Base-by-base conservation (phyloP, 2,888 invertebrate species). In the Pterostichus madidus region DNA sequence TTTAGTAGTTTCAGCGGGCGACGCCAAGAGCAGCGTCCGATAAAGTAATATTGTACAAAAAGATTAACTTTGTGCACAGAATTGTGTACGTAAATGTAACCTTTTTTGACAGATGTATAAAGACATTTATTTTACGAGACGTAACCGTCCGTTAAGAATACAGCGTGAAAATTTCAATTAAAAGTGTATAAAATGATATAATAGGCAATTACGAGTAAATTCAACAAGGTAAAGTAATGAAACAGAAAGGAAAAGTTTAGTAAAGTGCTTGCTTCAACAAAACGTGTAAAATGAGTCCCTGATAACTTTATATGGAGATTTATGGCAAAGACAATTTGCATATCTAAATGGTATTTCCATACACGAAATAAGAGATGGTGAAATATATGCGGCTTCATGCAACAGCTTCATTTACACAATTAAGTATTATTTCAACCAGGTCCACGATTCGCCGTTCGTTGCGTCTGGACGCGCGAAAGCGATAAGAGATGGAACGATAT, bases 241-340 rank as follows among this genome's bases (percentile, higher is more conserved):
- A 64, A 64, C 64, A 64, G 5, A 64, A n/a, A 64, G 24, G 31
- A 79, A 56, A 49, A 79, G 79, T 68, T 79, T 31, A 13, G 46
- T 32, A 15, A 46, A 64, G 31, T 64, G 32, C 64, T 64, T 46
- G 61, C 46, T 79, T 79, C 46, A 79, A 79, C 79, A 79, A 68
- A 79, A 79, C 79, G 64, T 56, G 56, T 52, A 77, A 79, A 79
- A 79, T 79, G 46, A 79, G 64, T 79, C 79, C 4, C 49, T 64
- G 79, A 79, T 79, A 79, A 79, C 79, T 79, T 79, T 79, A 79
- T 79, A 79, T 79, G 68, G 61, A 79, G 79, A 79, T 79, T 79
- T 79, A 79, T 79, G 64, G 79, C 24, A 79, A 64, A 61, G 64
- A 64, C 49, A 79, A 64, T 79, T 79, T 61, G 64, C 61, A 64